Conservation (phyloP, 64 coral and sea anemone genomes). For the Astreopora myriophthalma region DNA sequence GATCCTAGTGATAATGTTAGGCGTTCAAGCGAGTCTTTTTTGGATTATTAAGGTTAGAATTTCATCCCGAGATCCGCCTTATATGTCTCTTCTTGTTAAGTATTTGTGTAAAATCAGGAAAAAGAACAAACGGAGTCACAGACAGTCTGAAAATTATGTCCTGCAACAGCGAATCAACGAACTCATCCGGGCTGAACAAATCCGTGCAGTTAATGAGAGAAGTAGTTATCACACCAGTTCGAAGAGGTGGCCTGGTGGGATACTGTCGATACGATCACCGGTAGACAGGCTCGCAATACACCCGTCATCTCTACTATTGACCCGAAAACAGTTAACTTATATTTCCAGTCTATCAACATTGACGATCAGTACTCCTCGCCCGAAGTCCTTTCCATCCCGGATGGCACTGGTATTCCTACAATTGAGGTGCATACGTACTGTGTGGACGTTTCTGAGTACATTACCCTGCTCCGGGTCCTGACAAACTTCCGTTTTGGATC, state of each 20-base stretch:
- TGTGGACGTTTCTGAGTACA: background rate
- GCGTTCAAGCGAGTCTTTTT: too few relatives aligned
- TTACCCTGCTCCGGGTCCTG: background rate
- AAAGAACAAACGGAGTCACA: too few relatives aligned
- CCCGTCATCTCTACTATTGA: background rate
- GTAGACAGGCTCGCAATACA: background rate
- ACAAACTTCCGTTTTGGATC: background rate
- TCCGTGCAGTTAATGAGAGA: background rate
- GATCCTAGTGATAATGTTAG: too few relatives aligned
- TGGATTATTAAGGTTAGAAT: too few relatives aligned
- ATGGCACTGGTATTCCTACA: slow-evolving; percentile 57
- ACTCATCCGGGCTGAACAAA: too few relatives aligned
- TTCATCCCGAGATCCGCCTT: too few relatives aligned
- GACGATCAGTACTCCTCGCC: slow-evolving; percentile 13
- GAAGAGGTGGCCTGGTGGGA: background rate
- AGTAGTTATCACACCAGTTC: background rate
- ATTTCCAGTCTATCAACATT: slow-evolving; percentile 56
- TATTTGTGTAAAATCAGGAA: too few relatives aligned
- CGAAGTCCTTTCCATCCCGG: slow-evolving; percentile 21
- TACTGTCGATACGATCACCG: slow-evolving; percentile 11
- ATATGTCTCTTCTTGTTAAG: too few relatives aligned
- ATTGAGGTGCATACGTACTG: slow-evolving; percentile 33
- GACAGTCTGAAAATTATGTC: too few relatives aligned
- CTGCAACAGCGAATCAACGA: too few relatives aligned
- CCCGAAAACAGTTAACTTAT: slow-evolving; percentile 39